Base-by-base conservation (phyloP, 2,797 vertebrate genomes). In the Calcarius lapponicus region DNA sequence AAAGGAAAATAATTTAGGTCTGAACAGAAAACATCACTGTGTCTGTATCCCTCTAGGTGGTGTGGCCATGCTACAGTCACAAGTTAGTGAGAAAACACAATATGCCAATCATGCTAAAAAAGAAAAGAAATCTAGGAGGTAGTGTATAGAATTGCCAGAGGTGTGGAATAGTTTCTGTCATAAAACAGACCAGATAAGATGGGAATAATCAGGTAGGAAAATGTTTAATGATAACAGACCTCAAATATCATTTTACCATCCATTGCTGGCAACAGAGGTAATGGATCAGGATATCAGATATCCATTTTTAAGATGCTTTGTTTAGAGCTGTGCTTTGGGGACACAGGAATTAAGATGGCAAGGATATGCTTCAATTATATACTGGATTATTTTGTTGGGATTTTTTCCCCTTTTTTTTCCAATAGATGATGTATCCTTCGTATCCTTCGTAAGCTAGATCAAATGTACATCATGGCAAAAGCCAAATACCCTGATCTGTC, bases 21-120 rank as follows among this genome's bases (percentile, higher is more conserved):
- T 87, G 45, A 62, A 26, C 6, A 54, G n/a, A 38, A 65, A 72
- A 53, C 20, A 29, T n/a, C 16, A 34, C 31, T 0, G 0, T 51
- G 9, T 28, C 14, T 74, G 7, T 38, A 31, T 79, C 31, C n/a
- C 15, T 74, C 0, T 3, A 79, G 66, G 53, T 53, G 38, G 14
- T 53, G 40, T 50, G 60, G 40, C n/a, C 38, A 9, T 20, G n/a
- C 19, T 57, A 26, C 10, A 34, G 42, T n/a, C 20, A 53, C 50
- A 34, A 80, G 51, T 18, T 11, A 51, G 48, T 43, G 22, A 42
- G 32, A 53, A 82, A 85, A 70, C 54, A 34, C 5, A 13, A 12
- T 6, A 6, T 57, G 42, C 10, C 34, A 65, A 10, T 58, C 60
- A 47, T 65, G 28, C 15, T 50, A 42, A 75, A 76, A 75, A 61